Evolutionary conservation across 2,113 vertebrate species (phyloP), one percentile per base, ranked within the genome.

Genomic region (Anguilla japonica): DNA sequence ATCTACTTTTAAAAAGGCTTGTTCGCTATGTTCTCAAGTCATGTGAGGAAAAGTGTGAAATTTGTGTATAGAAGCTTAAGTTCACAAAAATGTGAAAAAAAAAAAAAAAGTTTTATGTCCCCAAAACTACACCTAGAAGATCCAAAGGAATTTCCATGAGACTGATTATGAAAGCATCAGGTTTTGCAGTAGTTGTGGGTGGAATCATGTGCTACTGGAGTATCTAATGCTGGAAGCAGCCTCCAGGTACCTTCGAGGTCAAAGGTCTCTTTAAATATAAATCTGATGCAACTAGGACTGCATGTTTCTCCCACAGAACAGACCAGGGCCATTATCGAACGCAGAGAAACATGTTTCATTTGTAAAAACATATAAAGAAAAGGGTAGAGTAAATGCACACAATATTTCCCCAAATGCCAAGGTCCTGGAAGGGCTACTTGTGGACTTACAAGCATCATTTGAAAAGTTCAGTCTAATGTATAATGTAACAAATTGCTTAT

Each of bases 261-360:
- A 83, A 39, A 85, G 85, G 83, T 82, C 85, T 88, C 87, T 63
- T 84, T 83, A 81, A 75, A 56, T 40, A 87, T 9, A 84, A 67
- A 87, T 83, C 87, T 0, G 0, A 40, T 82, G 71, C 11, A 87
- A 86, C 60, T 57, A 18, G 16, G 34, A 81, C 83, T 83, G 79
- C 82, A 89, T 83, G 18, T 88, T 90, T 89, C 83, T 87, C 75
- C 46, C 67, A 11, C 5, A 40, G 79, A 34, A 81, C 39, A 39
- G 18, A 81, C 15, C 79, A 29, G 78, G 14, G n/a, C 29, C 79
- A 81, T 81, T 81, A 81, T 41, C 41, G 20, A 81, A 39, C 39
- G 13, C 41, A 40, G 39, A 43, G 79, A 41, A 81, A 41, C 79
- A 81, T 81, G 41, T 81, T 81, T 81, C 39, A 81, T 81, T 81